Percentiles rank a stretch among this genome's conserved stretches.
These are phyloP conservation scores for Sycophaga agraensis DNA, from an alignment of 1,140 invertebrate genomes.

Conservation along the genomic window DNA sequence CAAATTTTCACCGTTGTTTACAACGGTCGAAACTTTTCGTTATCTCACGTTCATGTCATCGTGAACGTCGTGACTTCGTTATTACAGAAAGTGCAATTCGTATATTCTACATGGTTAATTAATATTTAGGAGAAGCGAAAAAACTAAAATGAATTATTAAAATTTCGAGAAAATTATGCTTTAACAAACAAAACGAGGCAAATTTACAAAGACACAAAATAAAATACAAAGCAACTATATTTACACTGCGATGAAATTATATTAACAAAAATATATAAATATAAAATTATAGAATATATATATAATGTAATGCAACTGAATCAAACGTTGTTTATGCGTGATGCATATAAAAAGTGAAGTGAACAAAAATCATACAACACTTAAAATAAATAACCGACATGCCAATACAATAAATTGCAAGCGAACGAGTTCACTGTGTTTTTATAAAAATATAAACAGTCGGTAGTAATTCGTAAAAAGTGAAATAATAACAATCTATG, in stretches of 20 bases:
- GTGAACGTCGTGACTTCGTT: constrained; percentile 14
- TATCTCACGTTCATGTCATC: constrained; percentile 11
- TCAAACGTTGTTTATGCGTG: constrained; percentile 29
- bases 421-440: constrained; percentile 11
- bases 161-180: constrained; percentile 7
- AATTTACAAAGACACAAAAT: constrained; percentile 16
- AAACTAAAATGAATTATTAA: constrained; percentile 5
- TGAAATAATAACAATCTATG: constrained; percentile 28
- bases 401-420: constrained; percentile 17
- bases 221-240: constrained; percentile 30
- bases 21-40: background rate
- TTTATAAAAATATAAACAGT: constrained; percentile 7
- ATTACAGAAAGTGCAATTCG: constrained; percentile 22
- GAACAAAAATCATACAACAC: background rate
- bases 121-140: constrained; percentile 6
- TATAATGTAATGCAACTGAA: constrained; percentile 25
- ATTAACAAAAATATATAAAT: constrained; percentile 26
- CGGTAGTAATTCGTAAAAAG: constrained; percentile 1
- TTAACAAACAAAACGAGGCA: constrained; percentile 10
- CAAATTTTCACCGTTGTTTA: background rate
- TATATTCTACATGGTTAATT: constrained; percentile 15
- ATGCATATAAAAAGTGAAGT: background rate
- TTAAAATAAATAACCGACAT: constrained; percentile 14
- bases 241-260: constrained; percentile 29
- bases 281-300: constrained; percentile 14